Base-by-base conservation (phyloP, 2,113 vertebrate genomes). In the Nycticebus coucang region DNA sequence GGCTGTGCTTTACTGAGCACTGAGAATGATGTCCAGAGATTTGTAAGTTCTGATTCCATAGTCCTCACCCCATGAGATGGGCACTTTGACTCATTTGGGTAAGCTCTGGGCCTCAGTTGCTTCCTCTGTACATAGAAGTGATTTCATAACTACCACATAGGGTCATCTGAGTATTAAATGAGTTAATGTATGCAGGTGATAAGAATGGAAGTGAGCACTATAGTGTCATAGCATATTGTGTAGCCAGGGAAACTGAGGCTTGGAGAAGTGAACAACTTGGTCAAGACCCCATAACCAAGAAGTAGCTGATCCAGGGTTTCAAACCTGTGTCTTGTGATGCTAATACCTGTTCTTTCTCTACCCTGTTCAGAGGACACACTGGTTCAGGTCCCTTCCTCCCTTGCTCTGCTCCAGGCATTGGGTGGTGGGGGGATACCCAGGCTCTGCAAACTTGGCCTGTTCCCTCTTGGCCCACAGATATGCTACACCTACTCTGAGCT, bases 301-400 rank as follows among this genome's bases (percentile, higher is more conserved):
- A n/a, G 80, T 14, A 22, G 22, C 72, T 53, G 74, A 8, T 7
- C 7, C 17, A 5, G 2, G 33, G 71, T 82, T 74, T 77, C 59
- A 30, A 35, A 18, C 21, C 35, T 15, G 3, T 7, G 26, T 22
- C 33, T 62, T 30, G 15, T 28, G 37, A 75, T 18, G 4, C 33
- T 0, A 37, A 11, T 0, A 11, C 28, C 33, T 0, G 0, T 6
- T 59, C 9, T 60, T 81, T 59, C 59, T 28, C 68, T n/a, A 57
- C 22, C n/a, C 33, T 60, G 57, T 82, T 71, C 3, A 2, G 57
- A 86, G 37, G 17, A 26, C 37, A 11, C 15, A 11, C 53, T 41
- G 45, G 10, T 28, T 55, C 66, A 53, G 53, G 55, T 45, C 14
- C 37, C 28, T 30, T 71, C 28, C n/a, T 41, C 55, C 64, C 10